Evolutionary conservation across 2,888 invertebrate genomes (phyloP).

Genomic region (Caenorhabditis sinica): DNA sequence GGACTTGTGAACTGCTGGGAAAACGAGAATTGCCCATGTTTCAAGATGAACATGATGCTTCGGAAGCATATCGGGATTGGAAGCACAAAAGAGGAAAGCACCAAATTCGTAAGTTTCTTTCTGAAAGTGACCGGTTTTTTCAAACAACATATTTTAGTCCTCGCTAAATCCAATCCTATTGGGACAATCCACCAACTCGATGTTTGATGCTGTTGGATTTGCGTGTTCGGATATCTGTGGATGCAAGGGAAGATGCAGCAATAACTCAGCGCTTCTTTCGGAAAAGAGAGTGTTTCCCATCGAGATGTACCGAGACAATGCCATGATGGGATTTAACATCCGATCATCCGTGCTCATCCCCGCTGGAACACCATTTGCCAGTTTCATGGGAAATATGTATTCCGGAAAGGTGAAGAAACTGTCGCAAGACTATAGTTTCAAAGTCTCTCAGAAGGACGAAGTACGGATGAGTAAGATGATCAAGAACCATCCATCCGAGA

Average conservation of each 20-base stretch:
- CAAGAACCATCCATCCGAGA: too few species aligned
- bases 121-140: too few species aligned
- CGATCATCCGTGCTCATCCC: not conserved
- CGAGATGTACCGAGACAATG: conserved; percentile 22
- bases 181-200: too few species aligned
- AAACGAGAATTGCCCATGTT: conserved; percentile 28
- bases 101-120: conserved; percentile 28
- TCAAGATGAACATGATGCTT: not conserved
- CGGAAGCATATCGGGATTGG: not conserved
- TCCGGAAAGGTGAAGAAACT: not conserved
- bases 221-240: conserved; percentile 26
- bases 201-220: too few species aligned
- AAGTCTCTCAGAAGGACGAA: too few species aligned
- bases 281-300: not conserved
- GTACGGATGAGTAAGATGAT: too few species aligned
- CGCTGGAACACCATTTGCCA: conserved; percentile 24
- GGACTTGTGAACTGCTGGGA: conserved; percentile 6
- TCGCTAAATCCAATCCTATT: too few species aligned
- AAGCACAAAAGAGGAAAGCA: not conserved
- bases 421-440: too few species aligned
- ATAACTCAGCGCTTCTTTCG: conserved; percentile 3
- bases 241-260: conserved; percentile 35
- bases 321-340: not conserved
- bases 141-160: too few species aligned
- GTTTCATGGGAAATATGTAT: conserved; percentile 13